Evolutionary conservation across 1,140 invertebrate species (phyloP), one percentile per base, ranked within the genome.

Genomic region (Drosophila takahashii): DNA sequence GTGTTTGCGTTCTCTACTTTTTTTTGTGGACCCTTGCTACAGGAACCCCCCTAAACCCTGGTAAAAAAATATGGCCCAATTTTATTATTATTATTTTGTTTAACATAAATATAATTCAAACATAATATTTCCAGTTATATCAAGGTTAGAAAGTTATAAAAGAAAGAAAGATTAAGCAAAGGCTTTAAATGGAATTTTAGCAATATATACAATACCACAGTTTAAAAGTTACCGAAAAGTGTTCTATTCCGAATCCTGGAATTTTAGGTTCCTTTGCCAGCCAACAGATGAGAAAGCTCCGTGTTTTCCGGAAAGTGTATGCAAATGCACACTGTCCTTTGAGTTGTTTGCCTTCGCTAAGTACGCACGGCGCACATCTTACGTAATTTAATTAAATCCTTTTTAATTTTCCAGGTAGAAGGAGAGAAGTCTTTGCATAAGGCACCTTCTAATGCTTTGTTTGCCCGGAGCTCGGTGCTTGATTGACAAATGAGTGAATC

Each of bases 381-480:
- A 27, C 45, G 34, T 65, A 67, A 67, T 41, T 67, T 4, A 65
- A 67, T 67, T 51, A 67, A 62, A 51, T 13, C 59, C 36, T 39
- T 67, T 51, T 32, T 65, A 66, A 66, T 66, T 66, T 65, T 29
- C 45, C 13, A 39, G 29, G 29, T 32, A 9, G 64, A 52, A 36
- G 34, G 13, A 26, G 9, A 9, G n/a, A 8, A 44, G 3, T 42
- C 26, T 27, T 42, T 13, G n/a, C 59, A 6, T 6, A 22, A 4
- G 18, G 15, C 9, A 37, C 10, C 37, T 27, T 29, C 60, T 59
- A 62, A 62, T 41, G 60, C 36, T 42, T 37, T 32, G 10, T 27
- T 11, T 62, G 48, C 22, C 44, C 11, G 1, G 18, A 47, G 47
- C 47, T 34, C 3, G 1, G 15, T 10, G 29, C 29, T 51, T 34